Evolutionary conservation across 2,888 invertebrate genomes (phyloP), one percentile per base, ranked within the genome.

Genomic region (Incurvaria masculella): DNA sequence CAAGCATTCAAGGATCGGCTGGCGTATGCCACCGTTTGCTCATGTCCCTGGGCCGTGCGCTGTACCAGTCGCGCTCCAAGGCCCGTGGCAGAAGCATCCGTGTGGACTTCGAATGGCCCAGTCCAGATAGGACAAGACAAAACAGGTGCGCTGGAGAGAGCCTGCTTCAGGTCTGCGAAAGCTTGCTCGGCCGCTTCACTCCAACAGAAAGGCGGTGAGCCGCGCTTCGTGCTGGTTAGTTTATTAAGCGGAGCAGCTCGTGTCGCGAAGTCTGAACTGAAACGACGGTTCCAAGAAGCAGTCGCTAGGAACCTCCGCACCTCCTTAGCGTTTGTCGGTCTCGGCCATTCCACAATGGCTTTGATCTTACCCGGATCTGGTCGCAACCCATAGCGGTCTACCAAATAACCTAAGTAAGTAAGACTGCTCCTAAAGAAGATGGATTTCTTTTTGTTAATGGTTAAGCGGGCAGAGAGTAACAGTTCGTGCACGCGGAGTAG

Each of bases 301-400:
- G 33, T 33, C 8, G 33, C 33, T 14, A 33, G 14, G 14, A 33
- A 33, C 14, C 33, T 33, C 14, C 33, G 8, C 11, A 33, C 33
- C 14, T 33, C 33, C 14, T 8, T 33, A 14, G 33, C 33, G 14
- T 33, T 33, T 14, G 51, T 52, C 10, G 60, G 58, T 4, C 51
- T 51, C 2, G 56, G 54, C 20, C 49, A 57, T 10, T 56, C 54
- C 1, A 51, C 6, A 14, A 60, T 58, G 1, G 57, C 50, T 1
- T 52, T 44, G 1, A 57, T 48, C 21, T 57, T 59, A 2, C 49
- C 52, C 1, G 57, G 57, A 21, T 58, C 57, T 10, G 55, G 48
- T 2, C 51, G 54, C 6, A 59, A 33, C 2, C 59, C 59, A 4
- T 53, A 6, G 5, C 43, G 18, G 33, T 59, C 55, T 1, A 58